Conservation (phyloP, 2,113 vertebrate species). For the Boulengeromyrus knoepffleri region DNA sequence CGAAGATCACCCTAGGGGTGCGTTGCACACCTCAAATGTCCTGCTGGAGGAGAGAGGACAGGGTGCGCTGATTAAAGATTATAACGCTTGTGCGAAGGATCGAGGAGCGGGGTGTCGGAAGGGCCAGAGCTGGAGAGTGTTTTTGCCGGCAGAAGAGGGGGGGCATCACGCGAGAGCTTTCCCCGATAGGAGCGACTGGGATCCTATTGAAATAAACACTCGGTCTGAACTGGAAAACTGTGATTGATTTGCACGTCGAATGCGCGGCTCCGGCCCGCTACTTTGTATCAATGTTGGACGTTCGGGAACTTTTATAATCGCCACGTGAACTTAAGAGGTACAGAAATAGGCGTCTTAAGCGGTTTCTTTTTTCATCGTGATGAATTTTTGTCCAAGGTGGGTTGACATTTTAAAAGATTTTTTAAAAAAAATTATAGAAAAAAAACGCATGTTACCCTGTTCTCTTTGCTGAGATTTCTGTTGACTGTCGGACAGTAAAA, state of each 20-base stretch:
- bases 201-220: slow-evolving; percentile 39
- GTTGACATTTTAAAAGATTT: slow-evolving; percentile 72
- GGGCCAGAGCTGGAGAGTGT: slow-evolving; percentile 18
- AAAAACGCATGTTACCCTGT: slow-evolving; percentile 88
- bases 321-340: slow-evolving; percentile 73
- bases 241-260: slow-evolving; percentile 82
- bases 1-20: slow-evolving; percentile 37
- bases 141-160: slow-evolving; percentile 27
- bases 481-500: slow-evolving; percentile 89
- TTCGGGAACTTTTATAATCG: slow-evolving; percentile 57
- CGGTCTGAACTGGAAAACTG: slow-evolving; percentile 63
- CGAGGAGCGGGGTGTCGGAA: slow-evolving; percentile 34
- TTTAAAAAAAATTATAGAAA: slow-evolving; percentile 72
- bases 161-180: slow-evolving; percentile 13
- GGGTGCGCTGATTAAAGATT: slow-evolving; percentile 28
- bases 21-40: slow-evolving; percentile 25
- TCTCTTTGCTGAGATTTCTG: slow-evolving; percentile 89
- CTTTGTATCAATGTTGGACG: slow-evolving; percentile 66
- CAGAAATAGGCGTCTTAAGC: slow-evolving; percentile 51
- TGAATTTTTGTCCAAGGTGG: slow-evolving; percentile 74
- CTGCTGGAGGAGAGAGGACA: slow-evolving; percentile 23
- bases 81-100: slow-evolving; percentile 36
- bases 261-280: slow-evolving; percentile 56
- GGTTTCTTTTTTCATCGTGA: slow-evolving; percentile 66
- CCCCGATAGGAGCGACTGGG: slow-evolving; percentile 35